phyloP scores from a whole-genome alignment of 2,888 invertebrate species.

The Himalopsyche japonica region DNA sequence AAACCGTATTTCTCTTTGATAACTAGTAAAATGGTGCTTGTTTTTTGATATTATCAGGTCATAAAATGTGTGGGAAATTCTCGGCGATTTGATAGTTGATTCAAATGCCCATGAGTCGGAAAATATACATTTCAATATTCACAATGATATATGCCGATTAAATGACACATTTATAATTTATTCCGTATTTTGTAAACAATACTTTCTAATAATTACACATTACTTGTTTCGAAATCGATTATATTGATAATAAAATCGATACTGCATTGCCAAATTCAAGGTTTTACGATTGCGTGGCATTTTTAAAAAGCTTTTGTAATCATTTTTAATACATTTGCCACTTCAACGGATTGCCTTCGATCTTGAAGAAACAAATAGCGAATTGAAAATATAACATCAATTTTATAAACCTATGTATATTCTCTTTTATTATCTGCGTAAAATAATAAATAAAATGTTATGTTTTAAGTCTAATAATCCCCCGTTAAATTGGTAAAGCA shows the following conservation, averaged over 20 bases:
- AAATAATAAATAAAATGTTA: neutral
- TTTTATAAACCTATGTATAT: neutral
- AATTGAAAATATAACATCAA: neutral
- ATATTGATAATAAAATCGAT: neutral
- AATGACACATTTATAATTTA: neutral
- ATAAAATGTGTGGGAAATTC: neutral
- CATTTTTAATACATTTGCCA: neutral
- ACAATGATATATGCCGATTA: slow-evolving; percentile 25
- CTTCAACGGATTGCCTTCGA: neutral
- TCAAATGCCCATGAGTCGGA: neutral
- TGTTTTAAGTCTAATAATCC: neutral
- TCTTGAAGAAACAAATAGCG: neutral
- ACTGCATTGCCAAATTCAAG: neutral
- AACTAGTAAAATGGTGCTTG: neutral
- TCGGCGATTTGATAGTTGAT: neutral
- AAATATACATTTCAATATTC: slow-evolving; percentile 10
- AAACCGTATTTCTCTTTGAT: neutral
- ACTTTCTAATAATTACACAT: neutral
- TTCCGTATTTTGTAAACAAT: slow-evolving; percentile 2
- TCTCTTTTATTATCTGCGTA: neutral
- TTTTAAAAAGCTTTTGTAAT: neutral
- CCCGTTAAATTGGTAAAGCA: neutral
- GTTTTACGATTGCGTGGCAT: neutral
- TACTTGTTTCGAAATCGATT: neutral
- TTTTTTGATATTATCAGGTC: neutral